These are phyloP conservation scores for Conops quadrifasciatus DNA, from an alignment of 2,888 invertebrate species.

Conservation along the genomic window DNA sequence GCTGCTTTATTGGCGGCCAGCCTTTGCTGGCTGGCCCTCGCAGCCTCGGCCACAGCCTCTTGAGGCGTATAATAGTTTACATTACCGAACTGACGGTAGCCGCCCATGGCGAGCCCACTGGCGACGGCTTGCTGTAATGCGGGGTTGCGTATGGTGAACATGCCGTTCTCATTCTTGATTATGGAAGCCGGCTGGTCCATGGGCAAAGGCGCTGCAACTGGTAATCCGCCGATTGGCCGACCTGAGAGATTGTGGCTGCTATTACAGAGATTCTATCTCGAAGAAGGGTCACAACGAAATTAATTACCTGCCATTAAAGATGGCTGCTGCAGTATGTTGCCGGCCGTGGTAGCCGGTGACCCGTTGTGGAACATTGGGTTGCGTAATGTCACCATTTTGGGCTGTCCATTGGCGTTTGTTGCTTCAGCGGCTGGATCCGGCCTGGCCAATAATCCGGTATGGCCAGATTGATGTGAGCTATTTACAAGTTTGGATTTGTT, in stretches of 20 bases:
- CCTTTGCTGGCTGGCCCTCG: constrained; percentile 53
- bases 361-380: constrained; percentile 75
- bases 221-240: constrained; percentile 47
- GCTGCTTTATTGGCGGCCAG: constrained; percentile 33
- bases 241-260: constrained; percentile 41
- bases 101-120: constrained; percentile 58
- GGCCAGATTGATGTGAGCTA: constrained; percentile 33
- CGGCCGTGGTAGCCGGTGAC: constrained; percentile 41
- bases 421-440: constrained; percentile 44
- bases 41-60: constrained; percentile 59
- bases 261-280: background rate
- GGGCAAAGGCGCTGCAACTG: constrained; percentile 53
- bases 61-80: constrained; percentile 62
- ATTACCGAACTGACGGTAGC: constrained; percentile 61
- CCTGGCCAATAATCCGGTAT: background rate
- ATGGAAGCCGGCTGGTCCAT: constrained; percentile 72
- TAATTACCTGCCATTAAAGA: constrained; percentile 52
- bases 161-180: constrained; percentile 77
- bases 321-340: constrained; percentile 47
- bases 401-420: constrained; percentile 43
- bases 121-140: constrained; percentile 64
- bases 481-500: constrained; percentile 57
- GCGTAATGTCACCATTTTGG: constrained; percentile 79
- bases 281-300: background rate
- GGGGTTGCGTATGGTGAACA: constrained; percentile 86